These are phyloP conservation scores for Styela clava DNA, from an alignment of 23 tunicate genomes.

Conservation along the genomic window DNA sequence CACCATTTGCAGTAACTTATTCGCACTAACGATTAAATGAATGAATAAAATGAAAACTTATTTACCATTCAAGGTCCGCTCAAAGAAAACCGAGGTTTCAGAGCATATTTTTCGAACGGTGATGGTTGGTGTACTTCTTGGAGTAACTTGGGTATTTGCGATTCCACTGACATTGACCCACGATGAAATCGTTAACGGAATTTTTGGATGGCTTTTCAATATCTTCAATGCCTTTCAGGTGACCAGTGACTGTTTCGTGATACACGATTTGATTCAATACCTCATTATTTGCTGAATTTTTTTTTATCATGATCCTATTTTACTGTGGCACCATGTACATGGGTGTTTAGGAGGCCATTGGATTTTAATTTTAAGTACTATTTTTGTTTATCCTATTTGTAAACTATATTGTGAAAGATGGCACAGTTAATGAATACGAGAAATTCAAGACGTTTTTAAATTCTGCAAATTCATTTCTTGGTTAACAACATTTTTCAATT, in stretches of 20 bases:
- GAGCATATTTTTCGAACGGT: not conserved
- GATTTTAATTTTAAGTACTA: not conserved
- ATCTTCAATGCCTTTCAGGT: constrained; percentile 21
- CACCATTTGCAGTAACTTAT: not conserved
- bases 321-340: too few species aligned
- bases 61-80: not conserved
- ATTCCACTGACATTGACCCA: not conserved
- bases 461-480: too few species aligned
- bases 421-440: too few species aligned
- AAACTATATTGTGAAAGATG: too few species aligned
- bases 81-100: not conserved
- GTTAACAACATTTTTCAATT: not conserved
- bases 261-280: not conserved
- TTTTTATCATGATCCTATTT: not conserved
- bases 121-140: not conserved
- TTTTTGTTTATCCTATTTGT: too few species aligned
- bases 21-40: not conserved
- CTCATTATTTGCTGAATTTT: not conserved
- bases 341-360: too few species aligned
- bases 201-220: constrained; percentile 16
- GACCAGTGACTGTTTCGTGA: not conserved
- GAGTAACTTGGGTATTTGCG: constrained; percentile 11
- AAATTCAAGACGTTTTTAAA: too few species aligned
- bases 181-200: not conserved
- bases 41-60: too few species aligned